Base-by-base conservation (phyloP, 2,797 vertebrate genomes). In the Pangasius sanitwongsei region DNA sequence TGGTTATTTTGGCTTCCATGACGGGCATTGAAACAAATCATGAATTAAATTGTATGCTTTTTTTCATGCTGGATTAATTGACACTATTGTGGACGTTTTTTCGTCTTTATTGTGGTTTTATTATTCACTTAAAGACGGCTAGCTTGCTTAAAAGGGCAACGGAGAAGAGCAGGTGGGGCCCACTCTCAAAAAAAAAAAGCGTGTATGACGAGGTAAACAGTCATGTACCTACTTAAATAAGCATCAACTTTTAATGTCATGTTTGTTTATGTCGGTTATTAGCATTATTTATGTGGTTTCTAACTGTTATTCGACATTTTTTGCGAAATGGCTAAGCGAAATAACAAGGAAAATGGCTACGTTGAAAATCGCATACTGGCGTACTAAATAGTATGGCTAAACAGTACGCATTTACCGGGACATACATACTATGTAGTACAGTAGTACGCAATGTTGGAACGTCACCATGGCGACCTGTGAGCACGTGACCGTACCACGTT, bases 81-180 rank as follows among this genome's bases (percentile, higher is more conserved):
- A 4, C 28, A 48, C 15, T 18, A 5, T 12, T 67, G 6, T 48
- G 13, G 13, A n/a, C 82, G 41, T 5, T 65, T 50, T 20, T 31
- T 20, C 28, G 15, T 5, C 16, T n/a, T 83, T 83, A 83, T 20
- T 37, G 9, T 3, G 34, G 25, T 50, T 67, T 48, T 83, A 67
- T 84, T 31, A 20, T 50, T 16, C 28, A 2, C 61, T n/a, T 25
- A 83, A 83, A 9, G 41, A 48, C 25, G 2, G 20, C 20, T 37
- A 2, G 55, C 34, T 11, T 48, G 25, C 25, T 83, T 84, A 84
- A 84, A 84, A 50, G 82, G 82, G 82, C 41, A 67, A 84, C 41
- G 28, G 61, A 18, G 41, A 9, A 16, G 37, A 11, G 41, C 28
- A 31, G 25, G 82, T 67, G 82, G 82, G 82, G 7, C 82, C 82